Conservation (phyloP, 2,888 invertebrate species). For the Dryobotodes eremita region DNA sequence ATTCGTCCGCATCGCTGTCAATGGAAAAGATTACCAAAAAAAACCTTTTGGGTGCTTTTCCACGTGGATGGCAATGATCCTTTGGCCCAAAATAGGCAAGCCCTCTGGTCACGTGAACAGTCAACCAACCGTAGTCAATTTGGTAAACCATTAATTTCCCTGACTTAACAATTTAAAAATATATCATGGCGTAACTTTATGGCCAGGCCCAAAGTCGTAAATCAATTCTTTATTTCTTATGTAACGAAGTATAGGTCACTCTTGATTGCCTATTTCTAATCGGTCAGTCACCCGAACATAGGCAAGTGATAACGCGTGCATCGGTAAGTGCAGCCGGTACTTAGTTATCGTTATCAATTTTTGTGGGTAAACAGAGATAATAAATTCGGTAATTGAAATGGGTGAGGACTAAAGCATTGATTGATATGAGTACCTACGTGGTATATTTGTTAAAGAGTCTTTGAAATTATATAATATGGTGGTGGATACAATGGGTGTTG, state of each 20-base stretch:
- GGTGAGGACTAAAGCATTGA: neutral
- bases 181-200: neutral
- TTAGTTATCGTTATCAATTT: slow-evolving; percentile 20
- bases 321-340: slow-evolving; percentile 20
- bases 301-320: slow-evolving; percentile 45
- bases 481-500: too few relatives aligned
- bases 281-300: slow-evolving; percentile 42
- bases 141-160: neutral
- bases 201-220: neutral
- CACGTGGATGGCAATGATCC: too few relatives aligned
- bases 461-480: neutral
- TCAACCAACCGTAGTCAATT: neutral
- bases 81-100: too few relatives aligned
- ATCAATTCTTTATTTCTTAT: slow-evolving; percentile 17
- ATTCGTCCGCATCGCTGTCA: too few relatives aligned
- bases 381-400: neutral
- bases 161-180: neutral
- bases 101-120: too few relatives aligned
- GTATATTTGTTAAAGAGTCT: neutral
- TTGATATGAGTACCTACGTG: neutral
- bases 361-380: slow-evolving; percentile 29
- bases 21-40: too few relatives aligned
- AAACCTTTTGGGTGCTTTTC: too few relatives aligned
- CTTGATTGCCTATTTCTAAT: slow-evolving; percentile 32
- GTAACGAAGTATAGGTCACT: slow-evolving; percentile 33